Evolutionary conservation across 2,113 vertebrate genomes (phyloP).

Genomic region (Entelurus aequoreus): DNA sequence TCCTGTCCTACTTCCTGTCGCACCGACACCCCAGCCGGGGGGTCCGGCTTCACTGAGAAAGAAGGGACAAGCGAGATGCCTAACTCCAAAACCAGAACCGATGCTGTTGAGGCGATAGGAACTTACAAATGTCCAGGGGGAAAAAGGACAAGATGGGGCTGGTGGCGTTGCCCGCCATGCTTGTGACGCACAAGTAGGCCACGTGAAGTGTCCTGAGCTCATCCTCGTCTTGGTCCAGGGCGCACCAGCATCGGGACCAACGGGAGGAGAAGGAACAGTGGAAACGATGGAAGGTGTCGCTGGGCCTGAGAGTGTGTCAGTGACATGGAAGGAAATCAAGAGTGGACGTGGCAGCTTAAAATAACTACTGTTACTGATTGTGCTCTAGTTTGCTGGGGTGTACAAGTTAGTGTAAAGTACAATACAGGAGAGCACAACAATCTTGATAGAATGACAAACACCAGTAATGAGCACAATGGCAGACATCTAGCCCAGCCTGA

Average conservation of each 20-base stretch:
- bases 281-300: neutral
- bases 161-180: conserved; percentile 44
- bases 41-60: conserved; percentile 68
- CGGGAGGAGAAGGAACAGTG: conserved; percentile 55
- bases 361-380: neutral
- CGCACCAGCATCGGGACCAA: conserved; percentile 64
- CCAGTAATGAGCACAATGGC: no score
- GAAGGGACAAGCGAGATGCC: neutral
- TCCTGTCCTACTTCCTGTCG: conserved; percentile 19
- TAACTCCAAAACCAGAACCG: neutral
- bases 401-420: neutral
- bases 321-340: neutral
- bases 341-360: neutral
- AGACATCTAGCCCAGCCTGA: neutral
- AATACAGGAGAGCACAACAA: neutral
- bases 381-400: neutral
- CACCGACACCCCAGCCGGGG: conserved; percentile 50
- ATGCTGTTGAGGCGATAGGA: no score
- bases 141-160: conserved; percentile 39
- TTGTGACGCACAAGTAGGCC: conserved; percentile 64
- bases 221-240: conserved; percentile 45
- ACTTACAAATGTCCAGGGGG: conserved; percentile 58
- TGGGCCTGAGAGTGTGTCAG: neutral
- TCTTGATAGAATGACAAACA: no score
- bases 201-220: conserved; percentile 21